A percentile compares a stretch with the other conserved stretches of the same genome.
phyloP scores from a whole-genome alignment of 2,888 invertebrate species.

The Drosophila meridiana region DNA sequence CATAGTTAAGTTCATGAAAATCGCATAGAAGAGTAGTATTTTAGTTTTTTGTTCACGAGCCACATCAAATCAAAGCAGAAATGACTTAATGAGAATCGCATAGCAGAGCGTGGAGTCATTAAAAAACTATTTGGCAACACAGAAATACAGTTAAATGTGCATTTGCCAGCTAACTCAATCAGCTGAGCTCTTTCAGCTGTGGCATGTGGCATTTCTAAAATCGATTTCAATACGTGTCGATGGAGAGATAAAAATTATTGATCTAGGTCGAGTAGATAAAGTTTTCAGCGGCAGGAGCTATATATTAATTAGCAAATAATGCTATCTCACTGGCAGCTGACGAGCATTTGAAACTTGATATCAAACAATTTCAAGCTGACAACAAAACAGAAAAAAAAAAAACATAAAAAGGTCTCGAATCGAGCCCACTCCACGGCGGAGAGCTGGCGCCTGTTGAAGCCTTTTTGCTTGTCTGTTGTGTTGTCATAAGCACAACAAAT shows the following conservation, averaged over 20 bases:
- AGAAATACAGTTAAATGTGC: not conserved
- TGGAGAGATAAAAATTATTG: not conserved
- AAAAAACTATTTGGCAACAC: not conserved
- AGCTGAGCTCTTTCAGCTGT: not conserved
- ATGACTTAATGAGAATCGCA: constrained; percentile 2
- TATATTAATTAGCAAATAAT: constrained; percentile 25
- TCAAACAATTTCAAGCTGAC: constrained; percentile 28
- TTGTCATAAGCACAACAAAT: constrained; percentile 48
- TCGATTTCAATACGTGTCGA: not conserved
- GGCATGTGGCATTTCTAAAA: not conserved
- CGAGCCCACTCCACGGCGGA: constrained; percentile 8
- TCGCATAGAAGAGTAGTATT: not conserved
- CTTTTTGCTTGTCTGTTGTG: constrained; percentile 38
- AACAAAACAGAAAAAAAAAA: not conserved
- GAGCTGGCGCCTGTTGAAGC: constrained; percentile 37
- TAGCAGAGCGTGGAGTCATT: not conserved
- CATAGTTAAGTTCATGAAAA: not conserved
- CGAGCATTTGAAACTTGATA: constrained; percentile 35
- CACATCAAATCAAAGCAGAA: not conserved
- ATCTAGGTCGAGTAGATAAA: constrained; percentile 1
- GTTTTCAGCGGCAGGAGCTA: not conserved
- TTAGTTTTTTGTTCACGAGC: not conserved
- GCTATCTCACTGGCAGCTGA: constrained; percentile 3
- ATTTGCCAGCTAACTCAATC: not conserved
- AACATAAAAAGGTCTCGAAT: constrained; percentile 2